A percentile compares a stretch with the other conserved stretches of the same genome.
These are phyloP conservation scores for Chionis minor DNA, from an alignment of 2,113 vertebrate genomes.

Conservation along the genomic window DNA sequence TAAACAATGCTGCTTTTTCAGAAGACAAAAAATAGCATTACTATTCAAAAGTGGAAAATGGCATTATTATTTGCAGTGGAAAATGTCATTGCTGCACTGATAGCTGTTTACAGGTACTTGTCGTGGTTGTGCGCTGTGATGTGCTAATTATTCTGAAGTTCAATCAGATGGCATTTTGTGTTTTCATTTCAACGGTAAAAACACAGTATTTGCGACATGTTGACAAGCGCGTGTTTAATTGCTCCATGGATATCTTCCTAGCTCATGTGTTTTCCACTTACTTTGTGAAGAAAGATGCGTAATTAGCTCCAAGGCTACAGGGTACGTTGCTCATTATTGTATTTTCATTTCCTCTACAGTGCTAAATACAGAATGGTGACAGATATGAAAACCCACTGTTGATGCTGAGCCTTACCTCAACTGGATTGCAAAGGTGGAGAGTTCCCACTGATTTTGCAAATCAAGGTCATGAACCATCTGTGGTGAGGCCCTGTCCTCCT, in stretches of 20 bases:
- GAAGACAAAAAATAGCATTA: background rate
- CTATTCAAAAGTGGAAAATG: background rate
- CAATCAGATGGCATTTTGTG: constrained; percentile 59
- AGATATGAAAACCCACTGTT: background rate
- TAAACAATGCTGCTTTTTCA: background rate
- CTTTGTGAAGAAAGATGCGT: background rate
- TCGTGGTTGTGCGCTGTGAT: constrained; percentile 13
- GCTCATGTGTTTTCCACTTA: background rate
- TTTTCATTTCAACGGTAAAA: constrained; percentile 45
- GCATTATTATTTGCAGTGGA: constrained; percentile 21
- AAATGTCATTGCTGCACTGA: constrained; percentile 40
- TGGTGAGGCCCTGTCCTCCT: background rate
- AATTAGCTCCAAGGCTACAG: constrained; percentile 8
- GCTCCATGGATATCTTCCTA: background rate
- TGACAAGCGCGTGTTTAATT: constrained; percentile 49
- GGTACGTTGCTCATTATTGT: background rate
- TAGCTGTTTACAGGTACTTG: constrained; percentile 59
- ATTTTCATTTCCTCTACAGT: background rate
- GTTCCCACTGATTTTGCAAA: background rate
- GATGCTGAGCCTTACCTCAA: background rate
- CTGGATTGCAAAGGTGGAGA: background rate
- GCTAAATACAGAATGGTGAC: background rate
- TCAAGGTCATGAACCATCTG: background rate
- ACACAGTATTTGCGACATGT: constrained; percentile 18
- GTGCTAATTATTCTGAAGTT: constrained; percentile 66